Percentiles rank a stretch among this genome's conserved stretches.
These are phyloP conservation scores for Diaperis boleti DNA, from an alignment of 2,888 invertebrate species.

Conservation along the genomic window DNA sequence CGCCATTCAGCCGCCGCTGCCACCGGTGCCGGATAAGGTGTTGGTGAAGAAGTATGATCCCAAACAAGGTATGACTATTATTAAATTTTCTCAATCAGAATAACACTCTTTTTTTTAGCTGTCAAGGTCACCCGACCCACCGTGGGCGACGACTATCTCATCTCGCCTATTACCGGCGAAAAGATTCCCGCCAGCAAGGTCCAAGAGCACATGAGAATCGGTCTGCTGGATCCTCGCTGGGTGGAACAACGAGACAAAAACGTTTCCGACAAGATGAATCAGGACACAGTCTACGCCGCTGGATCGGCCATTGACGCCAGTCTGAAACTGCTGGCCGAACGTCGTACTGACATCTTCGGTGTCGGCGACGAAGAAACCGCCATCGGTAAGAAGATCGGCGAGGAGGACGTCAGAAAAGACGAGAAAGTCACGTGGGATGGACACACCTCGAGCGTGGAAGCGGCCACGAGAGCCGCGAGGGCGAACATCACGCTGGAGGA, in stretches of 20 bases:
- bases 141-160: conserved; percentile 88
- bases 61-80: conserved; percentile 73
- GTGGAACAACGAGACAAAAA: conserved; percentile 96
- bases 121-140: conserved; percentile 73
- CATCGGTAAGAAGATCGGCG: conserved; percentile 98
- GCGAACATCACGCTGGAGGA: conserved; percentile 97
- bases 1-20: conserved; percentile 75
- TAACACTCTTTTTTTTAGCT: conserved; percentile 56
- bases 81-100: background rate
- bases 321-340: conserved; percentile 94
- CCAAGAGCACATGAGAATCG: conserved; percentile 98
- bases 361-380: conserved; percentile 98
- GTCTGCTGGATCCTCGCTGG: conserved; percentile 96
- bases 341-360: conserved; percentile 99
- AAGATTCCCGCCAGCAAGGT: conserved; percentile 97
- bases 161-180: conserved; percentile 98
- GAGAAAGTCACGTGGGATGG: conserved; percentile 98
- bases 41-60: conserved; percentile 98
- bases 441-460: conserved; percentile 96
- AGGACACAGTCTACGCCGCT: conserved; percentile 85
- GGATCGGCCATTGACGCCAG: conserved; percentile 96
- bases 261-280: conserved; percentile 92
- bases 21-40: conserved; percentile 92
- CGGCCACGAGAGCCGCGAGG: conserved; percentile 92
- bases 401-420: conserved; percentile 84